Conservation (phyloP, 2,888 invertebrate genomes). For the Cephus spinipes region DNA sequence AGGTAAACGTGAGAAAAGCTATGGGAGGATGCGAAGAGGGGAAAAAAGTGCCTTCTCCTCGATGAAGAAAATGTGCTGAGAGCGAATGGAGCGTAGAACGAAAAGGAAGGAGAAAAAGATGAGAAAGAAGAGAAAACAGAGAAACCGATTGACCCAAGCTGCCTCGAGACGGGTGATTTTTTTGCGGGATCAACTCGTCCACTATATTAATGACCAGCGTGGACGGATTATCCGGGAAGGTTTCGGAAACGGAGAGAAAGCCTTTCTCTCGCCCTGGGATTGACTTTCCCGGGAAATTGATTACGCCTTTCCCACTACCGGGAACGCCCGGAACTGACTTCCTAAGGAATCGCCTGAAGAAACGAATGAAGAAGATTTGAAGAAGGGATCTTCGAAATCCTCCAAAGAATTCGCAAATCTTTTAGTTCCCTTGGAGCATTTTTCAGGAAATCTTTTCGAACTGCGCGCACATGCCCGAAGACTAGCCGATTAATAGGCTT, state of each 20-base stretch:
- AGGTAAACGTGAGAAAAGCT: too few relatives aligned
- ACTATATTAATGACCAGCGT: conserved; percentile 56
- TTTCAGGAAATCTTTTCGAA: too few relatives aligned
- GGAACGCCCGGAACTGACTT: background rate
- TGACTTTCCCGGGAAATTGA: conserved; percentile 32
- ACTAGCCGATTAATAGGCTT: too few relatives aligned
- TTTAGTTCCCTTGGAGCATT: too few relatives aligned
- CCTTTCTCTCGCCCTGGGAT: conserved; percentile 17
- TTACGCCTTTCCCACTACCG: conserved; percentile 18
- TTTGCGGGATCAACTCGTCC: conserved; percentile 51
- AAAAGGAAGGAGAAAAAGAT: conserved; percentile 7
- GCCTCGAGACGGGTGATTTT: conserved; percentile 44
- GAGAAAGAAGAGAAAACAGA: conserved; percentile 8
- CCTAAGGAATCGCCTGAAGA: too few relatives aligned
- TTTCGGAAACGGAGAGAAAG: conserved; percentile 12
- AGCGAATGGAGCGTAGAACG: conserved; percentile 12
- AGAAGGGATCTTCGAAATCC: too few relatives aligned
- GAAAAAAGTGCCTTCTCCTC: too few relatives aligned
- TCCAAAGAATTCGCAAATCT: too few relatives aligned
- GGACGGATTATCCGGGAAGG: conserved; percentile 48
- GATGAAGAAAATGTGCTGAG: background rate
- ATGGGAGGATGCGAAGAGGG: too few relatives aligned
- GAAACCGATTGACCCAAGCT: conserved; percentile 39
- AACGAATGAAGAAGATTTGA: too few relatives aligned
- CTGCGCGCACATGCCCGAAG: too few relatives aligned